These are phyloP conservation scores for Spea multiplicata DNA, from an alignment of 2,113 vertebrate species.

Conservation along the genomic window DNA sequence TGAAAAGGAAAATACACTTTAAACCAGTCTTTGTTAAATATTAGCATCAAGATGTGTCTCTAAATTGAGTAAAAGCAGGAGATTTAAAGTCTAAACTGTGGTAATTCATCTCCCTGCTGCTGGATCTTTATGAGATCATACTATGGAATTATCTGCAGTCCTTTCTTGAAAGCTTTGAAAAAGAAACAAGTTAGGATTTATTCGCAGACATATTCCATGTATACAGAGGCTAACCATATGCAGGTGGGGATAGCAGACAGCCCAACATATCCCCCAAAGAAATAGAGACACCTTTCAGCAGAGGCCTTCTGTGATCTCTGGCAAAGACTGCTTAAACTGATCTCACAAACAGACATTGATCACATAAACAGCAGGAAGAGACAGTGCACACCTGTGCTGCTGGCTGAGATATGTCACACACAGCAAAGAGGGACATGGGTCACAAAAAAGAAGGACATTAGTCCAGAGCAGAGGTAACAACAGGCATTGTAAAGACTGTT, in stretches of 20 bases:
- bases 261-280: not conserved
- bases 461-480: no score
- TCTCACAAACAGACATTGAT: not conserved
- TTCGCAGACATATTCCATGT: constrained; percentile 6
- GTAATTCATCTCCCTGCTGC: not conserved
- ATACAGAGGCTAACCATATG: not conserved
- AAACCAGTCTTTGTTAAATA: not conserved
- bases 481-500: no score
- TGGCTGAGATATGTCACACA: not conserved
- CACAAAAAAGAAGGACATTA: no score
- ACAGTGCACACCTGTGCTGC: not conserved
- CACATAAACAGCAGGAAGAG: not conserved
- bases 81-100: not conserved
- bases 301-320: not conserved
- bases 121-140: not conserved
- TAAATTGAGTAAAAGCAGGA: not conserved
- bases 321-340: not conserved
- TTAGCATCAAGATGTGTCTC: not conserved
- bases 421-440: not conserved
- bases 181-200: not conserved
- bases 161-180: not conserved
- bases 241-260: not conserved
- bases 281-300: not conserved
- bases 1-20: not conserved
- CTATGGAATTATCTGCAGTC: not conserved